A percentile compares a stretch with the other conserved stretches of the same genome.
Evolutionary conservation across 2,113 vertebrate species (phyloP).

Genomic region (Neogobius melanostomus): DNA sequence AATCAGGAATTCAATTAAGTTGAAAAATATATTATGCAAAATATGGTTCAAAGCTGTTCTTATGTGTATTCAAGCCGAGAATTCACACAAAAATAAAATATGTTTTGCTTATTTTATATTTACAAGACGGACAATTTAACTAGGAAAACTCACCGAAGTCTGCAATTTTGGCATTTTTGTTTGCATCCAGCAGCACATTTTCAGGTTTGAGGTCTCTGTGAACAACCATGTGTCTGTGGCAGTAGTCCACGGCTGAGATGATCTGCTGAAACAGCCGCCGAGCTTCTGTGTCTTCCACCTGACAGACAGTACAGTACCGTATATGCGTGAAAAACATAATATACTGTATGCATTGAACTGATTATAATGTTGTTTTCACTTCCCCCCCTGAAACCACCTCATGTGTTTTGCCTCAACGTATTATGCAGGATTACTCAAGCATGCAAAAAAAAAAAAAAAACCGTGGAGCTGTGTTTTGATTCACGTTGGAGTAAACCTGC

Average conservation of each 20-base stretch:
- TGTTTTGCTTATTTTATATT: background rate
- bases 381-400: no score
- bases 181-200: constrained; percentile 94
- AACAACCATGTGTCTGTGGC: constrained; percentile 98
- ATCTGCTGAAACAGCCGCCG: constrained; percentile 98
- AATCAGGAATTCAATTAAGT: background rate
- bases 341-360: no score
- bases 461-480: no score
- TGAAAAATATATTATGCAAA: background rate
- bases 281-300: constrained; percentile 95
- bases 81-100: background rate
- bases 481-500: no score
- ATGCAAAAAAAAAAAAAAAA: no score
- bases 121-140: no score
- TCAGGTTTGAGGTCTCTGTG: constrained; percentile 98
- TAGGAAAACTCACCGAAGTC: constrained; percentile 87
- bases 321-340: background rate
- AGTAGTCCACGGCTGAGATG: constrained; percentile 97
- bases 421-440: no score
- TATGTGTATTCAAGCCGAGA: no score
- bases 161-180: constrained; percentile 97
- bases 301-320: constrained; percentile 9
- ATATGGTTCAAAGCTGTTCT: no score
- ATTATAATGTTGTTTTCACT: no score
- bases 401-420: no score